Evolutionary conservation across 2,113 vertebrate genomes (phyloP).

Genomic region (Rhabdomys dilectus): DNA sequence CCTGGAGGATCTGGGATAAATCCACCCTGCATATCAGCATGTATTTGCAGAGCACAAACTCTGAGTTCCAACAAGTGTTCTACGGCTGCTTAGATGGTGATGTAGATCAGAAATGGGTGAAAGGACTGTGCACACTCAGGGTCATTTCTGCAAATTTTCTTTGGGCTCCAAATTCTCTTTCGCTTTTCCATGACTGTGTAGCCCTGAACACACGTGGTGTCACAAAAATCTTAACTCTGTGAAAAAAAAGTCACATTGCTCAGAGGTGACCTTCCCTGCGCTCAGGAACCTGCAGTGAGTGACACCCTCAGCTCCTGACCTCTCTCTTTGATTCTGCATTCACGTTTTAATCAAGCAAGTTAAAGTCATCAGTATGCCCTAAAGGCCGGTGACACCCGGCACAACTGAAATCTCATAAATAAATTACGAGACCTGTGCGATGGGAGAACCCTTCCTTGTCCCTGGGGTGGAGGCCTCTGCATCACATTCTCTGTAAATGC

Average conservation of each 20-base stretch:
- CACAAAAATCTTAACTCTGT: not conserved
- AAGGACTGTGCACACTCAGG: not conserved
- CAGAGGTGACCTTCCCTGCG: not conserved
- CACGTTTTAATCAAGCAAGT: not conserved
- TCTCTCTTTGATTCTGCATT: not conserved
- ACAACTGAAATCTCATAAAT: constrained; percentile 49
- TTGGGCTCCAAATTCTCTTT: not conserved
- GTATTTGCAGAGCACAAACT: rapidly evolving
- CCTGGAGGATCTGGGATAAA: rapidly evolving
- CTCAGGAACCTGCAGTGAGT: not conserved
- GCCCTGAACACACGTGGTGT: not conserved
- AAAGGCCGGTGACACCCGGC: not conserved
- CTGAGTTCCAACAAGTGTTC: not conserved
- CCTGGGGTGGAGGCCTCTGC: not conserved
- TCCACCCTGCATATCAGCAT: rapidly evolving
- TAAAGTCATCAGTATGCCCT: not conserved
- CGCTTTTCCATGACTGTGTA: not conserved
- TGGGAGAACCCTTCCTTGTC: not conserved
- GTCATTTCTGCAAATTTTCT: not conserved
- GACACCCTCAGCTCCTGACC: not conserved
- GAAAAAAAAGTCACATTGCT: not conserved
- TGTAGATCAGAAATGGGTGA: not conserved
- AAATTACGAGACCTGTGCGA: not conserved
- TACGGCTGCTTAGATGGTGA: not conserved
- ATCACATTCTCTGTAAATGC: not conserved